Percentiles rank a stretch among this genome's conserved stretches.
phyloP scores from a whole-genome alignment of 1,140 invertebrate species.

The Heliothis subflexa region DNA sequence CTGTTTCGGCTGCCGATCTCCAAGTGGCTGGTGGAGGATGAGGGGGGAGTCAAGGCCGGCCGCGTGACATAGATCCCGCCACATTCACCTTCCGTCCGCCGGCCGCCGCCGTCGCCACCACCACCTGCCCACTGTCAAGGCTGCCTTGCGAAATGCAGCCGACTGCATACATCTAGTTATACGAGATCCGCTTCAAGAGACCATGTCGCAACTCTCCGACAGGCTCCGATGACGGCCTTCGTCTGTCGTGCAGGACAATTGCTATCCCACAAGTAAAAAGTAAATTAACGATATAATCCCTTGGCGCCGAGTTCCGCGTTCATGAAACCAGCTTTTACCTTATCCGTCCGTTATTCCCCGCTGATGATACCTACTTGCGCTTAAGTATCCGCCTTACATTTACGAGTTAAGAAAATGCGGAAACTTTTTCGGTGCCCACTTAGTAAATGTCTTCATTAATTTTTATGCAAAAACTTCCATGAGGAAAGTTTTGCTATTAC shows the following conservation, averaged over 20 bases:
- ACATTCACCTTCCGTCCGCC: constrained; percentile 81
- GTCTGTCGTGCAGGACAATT: constrained; percentile 43
- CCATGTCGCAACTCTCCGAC: constrained; percentile 66
- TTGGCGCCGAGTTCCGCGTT: constrained; percentile 25
- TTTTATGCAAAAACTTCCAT: constrained; percentile 1
- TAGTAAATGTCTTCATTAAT: constrained; percentile 3
- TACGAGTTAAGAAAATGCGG: constrained; percentile 24
- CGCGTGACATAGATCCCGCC: constrained; percentile 77
- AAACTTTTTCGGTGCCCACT: constrained; percentile 12
- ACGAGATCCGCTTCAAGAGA: constrained; percentile 69
- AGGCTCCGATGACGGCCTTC: constrained; percentile 55
- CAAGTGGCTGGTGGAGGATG: constrained; percentile 57
- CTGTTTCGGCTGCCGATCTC: constrained; percentile 33
- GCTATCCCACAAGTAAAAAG: constrained; percentile 29
- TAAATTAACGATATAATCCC: neutral
- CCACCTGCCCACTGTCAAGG: constrained; percentile 79
- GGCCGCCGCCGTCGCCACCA: constrained; percentile 51
- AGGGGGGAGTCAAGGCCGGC: constrained; percentile 80
- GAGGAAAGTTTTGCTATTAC: constrained; percentile 27
- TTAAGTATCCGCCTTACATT: constrained; percentile 2
- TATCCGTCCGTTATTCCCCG: constrained; percentile 31
- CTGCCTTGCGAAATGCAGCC: constrained; percentile 72
- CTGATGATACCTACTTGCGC: constrained; percentile 14
- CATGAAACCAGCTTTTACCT: constrained; percentile 23
- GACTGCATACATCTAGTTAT: constrained; percentile 59